Evolutionary conservation across 2,797 vertebrate genomes (phyloP), one percentile per base, ranked within the genome.

Genomic region (Sylvilagus floridanus): DNA sequence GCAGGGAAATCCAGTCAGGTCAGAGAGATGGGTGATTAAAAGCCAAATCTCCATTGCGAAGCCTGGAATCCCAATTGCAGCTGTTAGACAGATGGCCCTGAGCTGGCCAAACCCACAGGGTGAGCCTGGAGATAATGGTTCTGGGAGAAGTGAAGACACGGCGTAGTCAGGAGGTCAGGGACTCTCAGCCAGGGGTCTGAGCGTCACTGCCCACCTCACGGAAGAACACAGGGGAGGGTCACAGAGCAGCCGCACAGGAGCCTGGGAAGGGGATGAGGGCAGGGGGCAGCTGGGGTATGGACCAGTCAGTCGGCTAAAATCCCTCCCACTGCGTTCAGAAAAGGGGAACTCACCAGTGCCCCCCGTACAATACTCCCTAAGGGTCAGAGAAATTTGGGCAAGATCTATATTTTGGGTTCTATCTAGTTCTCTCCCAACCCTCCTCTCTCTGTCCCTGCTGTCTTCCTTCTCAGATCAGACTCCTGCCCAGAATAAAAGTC

Each of bases 241-340:
- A 95, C 90, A 97, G 96, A 97, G 95, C 84, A 95, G 96, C 90
- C 97, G 66, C 96, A 97, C 95, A 60, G n/a, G 65, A 98, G 83
- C 88, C 84, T 94, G 95, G 30, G n/a, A 66, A 50, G 63, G 88
- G 24, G 37, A 62, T 65, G 75, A 73, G 71, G 86, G 84, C 84
- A 68, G 75, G 75, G 71, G 86, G 83, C 83, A 79, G 7, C 5
- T 68, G 91, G 89, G 54, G 62, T 17, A 42, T 7, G 76, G 90
- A 68, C 65, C 68, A 84, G 90, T 54, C 79, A 63, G 21, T 91
- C 19, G 10, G 52, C 19, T 50, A 68, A 88, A 72, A 50, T 9
- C 16, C 32, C 3, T 69, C 30, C 12, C 9, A n/a, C 24, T 71
- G 24, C 17, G 24, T 57, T 79, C n/a, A 66, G 66, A 71, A 68